Evolutionary conservation across 2,888 invertebrate genomes (phyloP), one percentile per base, ranked within the genome.

Genomic region (Pseudococcus jackbeardsleyi): DNA sequence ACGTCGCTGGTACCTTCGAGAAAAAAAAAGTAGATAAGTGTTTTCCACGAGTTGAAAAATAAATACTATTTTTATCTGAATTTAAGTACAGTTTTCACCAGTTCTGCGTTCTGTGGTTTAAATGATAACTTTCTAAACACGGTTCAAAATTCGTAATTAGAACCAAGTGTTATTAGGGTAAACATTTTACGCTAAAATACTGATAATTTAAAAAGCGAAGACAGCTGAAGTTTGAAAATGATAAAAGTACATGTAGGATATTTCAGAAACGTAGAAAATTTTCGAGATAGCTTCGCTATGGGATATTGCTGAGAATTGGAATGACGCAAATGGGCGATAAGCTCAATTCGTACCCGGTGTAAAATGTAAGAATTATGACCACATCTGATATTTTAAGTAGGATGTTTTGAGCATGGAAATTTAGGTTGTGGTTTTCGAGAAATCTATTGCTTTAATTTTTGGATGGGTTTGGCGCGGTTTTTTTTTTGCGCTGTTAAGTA

Each of bases 171-270:
- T 77, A 15, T 17, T 77, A 9, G 68, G 68, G n/a, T 39, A 42
- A 77, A 39, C 77, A 39, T 26, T 77, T 77, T 26, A 68, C 26
- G 68, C 26, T 68, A 26, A 77, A 77, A 42, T 42, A 26, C 77
- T 77, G 77, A 77, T 77, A 77, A 77, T 77, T 77, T 77, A 77
- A 42, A 72, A 72, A 77, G 77, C 77, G 77, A 77, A 77, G 77
- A 77, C 77, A 77, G 77, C 77, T 77, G 77, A 77, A 77, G n/a
- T 77, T 77, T 42, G 0, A n/a, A 77, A 77, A 17, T 15, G 77
- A 77, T 77, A 77, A 77, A 77, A 77, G 26, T 54, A 77, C 68
- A 68, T 26, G 68, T 26, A 68, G 26, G 15, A 12, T 12, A 68
- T 12, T 68, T 68, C 11, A 26, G 68, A 68, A 68, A 68, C 68